A percentile compares a stretch with the other conserved stretches of the same genome.
phyloP scores from a whole-genome alignment of 2,797 vertebrate genomes.

The Dryobates pubescens region DNA sequence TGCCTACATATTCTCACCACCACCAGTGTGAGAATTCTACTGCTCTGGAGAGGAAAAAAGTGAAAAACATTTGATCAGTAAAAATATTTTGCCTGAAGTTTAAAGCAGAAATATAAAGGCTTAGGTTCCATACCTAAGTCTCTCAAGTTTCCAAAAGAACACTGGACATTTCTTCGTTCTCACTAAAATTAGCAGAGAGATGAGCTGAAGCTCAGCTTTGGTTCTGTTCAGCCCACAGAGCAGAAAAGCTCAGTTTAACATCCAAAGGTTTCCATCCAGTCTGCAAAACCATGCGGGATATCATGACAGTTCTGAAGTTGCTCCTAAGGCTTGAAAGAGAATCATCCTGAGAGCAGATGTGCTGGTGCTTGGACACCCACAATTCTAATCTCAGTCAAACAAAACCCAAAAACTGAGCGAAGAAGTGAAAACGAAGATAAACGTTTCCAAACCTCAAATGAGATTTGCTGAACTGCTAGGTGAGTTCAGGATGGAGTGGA shows the following conservation, averaged over 20 bases:
- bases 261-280: neutral
- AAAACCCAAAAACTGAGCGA: neutral
- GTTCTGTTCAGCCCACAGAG: neutral
- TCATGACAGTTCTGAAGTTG: neutral
- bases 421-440: neutral
- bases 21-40: constrained; percentile 8
- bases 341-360: neutral
- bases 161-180: neutral
- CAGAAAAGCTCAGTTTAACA: neutral
- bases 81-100: neutral
- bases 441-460: neutral
- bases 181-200: neutral
- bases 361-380: neutral
- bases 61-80: constrained; percentile 12
- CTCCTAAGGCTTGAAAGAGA: neutral
- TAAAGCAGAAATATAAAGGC: neutral
- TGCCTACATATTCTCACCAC: neutral
- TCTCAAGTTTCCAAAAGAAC: neutral
- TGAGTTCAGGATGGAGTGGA: neutral
- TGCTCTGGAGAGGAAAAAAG: constrained; percentile 10
- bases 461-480: neutral
- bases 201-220: neutral
- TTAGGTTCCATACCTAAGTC: neutral
- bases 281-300: neutral
- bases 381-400: neutral